Base-by-base conservation (phyloP, 2,113 vertebrate species). In the Eurystomus gularis region DNA sequence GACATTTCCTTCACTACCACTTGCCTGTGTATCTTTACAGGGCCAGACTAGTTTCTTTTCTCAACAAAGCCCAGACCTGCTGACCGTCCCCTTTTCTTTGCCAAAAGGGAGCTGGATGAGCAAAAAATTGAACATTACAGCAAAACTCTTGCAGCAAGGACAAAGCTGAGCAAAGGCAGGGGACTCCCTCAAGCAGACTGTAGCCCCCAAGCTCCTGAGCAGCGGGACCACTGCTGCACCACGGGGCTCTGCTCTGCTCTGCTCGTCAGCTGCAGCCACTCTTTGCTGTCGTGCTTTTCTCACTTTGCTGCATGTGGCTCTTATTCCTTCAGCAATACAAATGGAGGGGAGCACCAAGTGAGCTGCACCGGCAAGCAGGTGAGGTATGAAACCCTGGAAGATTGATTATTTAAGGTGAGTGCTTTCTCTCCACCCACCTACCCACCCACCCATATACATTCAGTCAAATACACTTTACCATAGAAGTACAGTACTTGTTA, bases 141-240 rank as follows among this genome's bases (percentile, higher is more conserved):
- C n/a, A n/a, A 26, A 93, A 19, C 6, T 46, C 28, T 3, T 10
- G 29, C 33, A 64, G 58, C 25, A 49, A 35, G 29, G 61, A 61
- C 17, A 62, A 40, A 42, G 40, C 15, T 33, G 44, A 76, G 29
- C 31, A 26, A 65, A 80, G 46, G 17, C 60, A 39, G 40, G 40
- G 35, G 29, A 7, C 6, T 35, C 6, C 12, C 13, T 57, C 0
- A 0, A 33, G n/a, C 33, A 44, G 18, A 10, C 13, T 4, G 17
- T 25, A 75, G 16, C 6, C 35, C 33, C 1, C 0, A 2, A 19
- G 66, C 35, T 58, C 10, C 44, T 0, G 6, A 11, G 28, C 60
- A 40, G 49, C 2, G 3, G 7, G 14, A 40, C 51, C 64, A 66
- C n/a, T 77, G 33, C 81, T 62, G 78, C 54, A 8, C 21, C 4